These are phyloP conservation scores for Chrysocyon brachyurus DNA, from an alignment of 2,797 vertebrate genomes.

Conservation along the genomic window DNA sequence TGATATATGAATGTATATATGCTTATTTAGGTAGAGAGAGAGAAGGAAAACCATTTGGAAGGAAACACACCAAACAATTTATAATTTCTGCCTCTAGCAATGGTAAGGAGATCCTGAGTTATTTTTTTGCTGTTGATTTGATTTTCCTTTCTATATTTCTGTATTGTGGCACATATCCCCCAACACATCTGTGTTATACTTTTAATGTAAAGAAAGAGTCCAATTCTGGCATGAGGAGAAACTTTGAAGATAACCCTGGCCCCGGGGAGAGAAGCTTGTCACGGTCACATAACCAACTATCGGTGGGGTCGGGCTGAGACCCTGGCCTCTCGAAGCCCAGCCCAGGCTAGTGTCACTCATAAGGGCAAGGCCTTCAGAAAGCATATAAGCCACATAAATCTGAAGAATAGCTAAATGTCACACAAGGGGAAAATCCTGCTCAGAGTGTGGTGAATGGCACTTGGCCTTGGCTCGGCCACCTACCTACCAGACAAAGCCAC, in stretches of 20 bases:
- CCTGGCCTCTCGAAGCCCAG: not conserved
- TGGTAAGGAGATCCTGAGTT: not conserved
- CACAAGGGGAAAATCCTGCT: not conserved
- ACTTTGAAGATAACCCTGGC: not conserved
- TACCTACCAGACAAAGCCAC: not conserved
- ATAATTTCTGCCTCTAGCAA: not conserved
- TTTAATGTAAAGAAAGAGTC: not conserved
- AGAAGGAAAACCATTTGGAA: not conserved
- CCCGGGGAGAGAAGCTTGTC: not conserved
- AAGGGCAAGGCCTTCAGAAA: not conserved
- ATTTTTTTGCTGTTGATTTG: not conserved
- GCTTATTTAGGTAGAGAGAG: not conserved
- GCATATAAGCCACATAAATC: not conserved
- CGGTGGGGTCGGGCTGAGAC: not conserved
- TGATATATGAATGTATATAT: not conserved
- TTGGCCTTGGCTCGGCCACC: not conserved
- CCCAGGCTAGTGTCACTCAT: not conserved
- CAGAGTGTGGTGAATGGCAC: not conserved
- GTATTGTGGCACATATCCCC: not conserved
- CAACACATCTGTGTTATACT: not conserved
- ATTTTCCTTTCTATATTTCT: not conserved
- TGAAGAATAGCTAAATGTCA: not conserved
- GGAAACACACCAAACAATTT: not conserved
- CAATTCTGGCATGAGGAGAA: not conserved
- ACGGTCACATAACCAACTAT: rapidly evolving